Evolutionary conservation across 2,113 vertebrate species (phyloP).

Genomic region (Turnix velox): DNA sequence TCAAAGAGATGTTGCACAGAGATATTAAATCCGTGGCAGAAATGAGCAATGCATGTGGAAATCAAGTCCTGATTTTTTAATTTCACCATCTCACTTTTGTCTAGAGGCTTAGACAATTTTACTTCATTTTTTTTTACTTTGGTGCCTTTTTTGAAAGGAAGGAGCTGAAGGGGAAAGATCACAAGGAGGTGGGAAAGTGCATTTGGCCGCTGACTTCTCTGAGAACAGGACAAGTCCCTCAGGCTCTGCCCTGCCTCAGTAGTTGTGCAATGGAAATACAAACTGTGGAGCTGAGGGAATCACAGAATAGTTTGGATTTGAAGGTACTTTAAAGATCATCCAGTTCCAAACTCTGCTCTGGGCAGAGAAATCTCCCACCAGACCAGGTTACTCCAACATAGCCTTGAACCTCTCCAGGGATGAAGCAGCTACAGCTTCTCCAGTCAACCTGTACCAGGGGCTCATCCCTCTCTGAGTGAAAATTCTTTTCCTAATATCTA

Average conservation of each 20-base stretch:
- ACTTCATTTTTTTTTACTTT: neutral
- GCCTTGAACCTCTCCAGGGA: too few relatives aligned
- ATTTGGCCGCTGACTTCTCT: accelerated
- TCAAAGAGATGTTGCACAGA: neutral
- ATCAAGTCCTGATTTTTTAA: neutral
- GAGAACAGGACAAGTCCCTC: neutral
- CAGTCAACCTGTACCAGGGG: too few relatives aligned
- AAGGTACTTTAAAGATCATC: too few relatives aligned
- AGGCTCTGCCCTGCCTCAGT: neutral
- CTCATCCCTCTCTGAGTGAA: too few relatives aligned
- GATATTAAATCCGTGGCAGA: neutral
- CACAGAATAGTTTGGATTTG: too few relatives aligned
- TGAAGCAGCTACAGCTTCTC: too few relatives aligned
- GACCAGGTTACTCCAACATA: too few relatives aligned
- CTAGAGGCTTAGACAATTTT: neutral
- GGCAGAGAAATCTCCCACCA: too few relatives aligned
- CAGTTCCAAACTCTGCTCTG: too few relatives aligned
- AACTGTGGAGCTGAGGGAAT: accelerated
- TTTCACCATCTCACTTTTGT: neutral
- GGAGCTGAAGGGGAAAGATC: neutral
- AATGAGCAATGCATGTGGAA: neutral
- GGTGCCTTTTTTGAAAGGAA: neutral
- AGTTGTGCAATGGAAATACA: neutral
- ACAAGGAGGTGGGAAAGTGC: neutral
- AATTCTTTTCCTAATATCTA: too few relatives aligned